A percentile compares a stretch with the other conserved stretches of the same genome.
These are phyloP conservation scores for Danio albolineatus DNA, from an alignment of 2,797 vertebrate species.

Conservation along the genomic window DNA sequence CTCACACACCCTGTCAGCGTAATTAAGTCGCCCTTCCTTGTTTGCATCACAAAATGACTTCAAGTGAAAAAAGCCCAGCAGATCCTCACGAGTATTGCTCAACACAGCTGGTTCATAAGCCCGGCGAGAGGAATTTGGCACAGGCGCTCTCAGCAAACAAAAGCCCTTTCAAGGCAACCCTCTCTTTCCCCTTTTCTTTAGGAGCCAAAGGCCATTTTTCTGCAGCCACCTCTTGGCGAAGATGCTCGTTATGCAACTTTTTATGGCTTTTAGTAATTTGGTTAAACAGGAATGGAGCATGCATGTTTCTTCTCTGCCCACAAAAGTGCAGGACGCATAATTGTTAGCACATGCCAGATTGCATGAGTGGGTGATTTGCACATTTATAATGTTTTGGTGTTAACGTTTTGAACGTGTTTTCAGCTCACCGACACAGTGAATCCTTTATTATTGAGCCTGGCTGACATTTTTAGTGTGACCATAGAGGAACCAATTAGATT, in stretches of 20 bases:
- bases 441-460: constrained; percentile 37
- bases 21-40: constrained; percentile 9
- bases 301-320: neutral
- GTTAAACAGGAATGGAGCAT: neutral
- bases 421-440: constrained; percentile 40
- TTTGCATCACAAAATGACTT: constrained; percentile 29
- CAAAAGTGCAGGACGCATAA: neutral
- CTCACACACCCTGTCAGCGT: neutral
- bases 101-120: constrained; percentile 40
- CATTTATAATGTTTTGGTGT: neutral
- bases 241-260: constrained; percentile 16
- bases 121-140: constrained; percentile 35
- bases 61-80: neutral
- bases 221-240: constrained; percentile 23
- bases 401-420: constrained; percentile 15
- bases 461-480: constrained; percentile 17
- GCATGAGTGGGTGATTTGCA: neutral
- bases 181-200: constrained; percentile 26
- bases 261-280: constrained; percentile 2
- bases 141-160: constrained; percentile 40
- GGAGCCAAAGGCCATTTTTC: constrained; percentile 38
- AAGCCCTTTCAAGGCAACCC: constrained; percentile 52
- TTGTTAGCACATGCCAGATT: neutral
- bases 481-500: constrained; percentile 66
- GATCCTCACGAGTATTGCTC: constrained; percentile 35